These are phyloP conservation scores for Nemapogon koenigi DNA, from an alignment of 2,888 invertebrate genomes.

Conservation along the genomic window DNA sequence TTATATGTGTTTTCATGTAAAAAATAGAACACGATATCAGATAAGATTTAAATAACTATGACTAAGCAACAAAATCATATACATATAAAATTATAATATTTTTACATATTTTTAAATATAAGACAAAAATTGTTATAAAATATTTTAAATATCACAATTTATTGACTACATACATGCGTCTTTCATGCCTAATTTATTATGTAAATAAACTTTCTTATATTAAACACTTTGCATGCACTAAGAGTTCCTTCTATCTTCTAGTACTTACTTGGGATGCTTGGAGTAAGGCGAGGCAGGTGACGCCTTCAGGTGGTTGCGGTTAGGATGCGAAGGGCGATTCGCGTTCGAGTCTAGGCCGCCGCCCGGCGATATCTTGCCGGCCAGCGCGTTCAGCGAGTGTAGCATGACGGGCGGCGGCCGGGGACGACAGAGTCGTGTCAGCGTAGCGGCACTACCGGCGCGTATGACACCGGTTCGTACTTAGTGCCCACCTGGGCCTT, in stretches of 20 bases:
- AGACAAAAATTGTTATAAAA: too few species aligned
- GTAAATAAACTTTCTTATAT: too few species aligned
- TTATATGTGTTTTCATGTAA: too few species aligned
- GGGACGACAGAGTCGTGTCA: slow-evolving; percentile 47
- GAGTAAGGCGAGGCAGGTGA: slow-evolving; percentile 55
- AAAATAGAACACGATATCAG: too few species aligned
- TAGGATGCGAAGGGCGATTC: slow-evolving; percentile 66
- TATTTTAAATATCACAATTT: too few species aligned
- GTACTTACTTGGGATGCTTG: slow-evolving; percentile 55
- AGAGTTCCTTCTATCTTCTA: slow-evolving; percentile 3
- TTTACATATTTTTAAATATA: too few species aligned
- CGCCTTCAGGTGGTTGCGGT: slow-evolving; percentile 53
- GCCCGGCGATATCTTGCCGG: slow-evolving; percentile 89
- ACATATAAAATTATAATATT: too few species aligned
- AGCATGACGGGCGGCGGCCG: slow-evolving; percentile 81
- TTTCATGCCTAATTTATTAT: too few species aligned
- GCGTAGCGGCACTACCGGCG: slow-evolving; percentile 33
- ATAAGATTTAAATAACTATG: too few species aligned
- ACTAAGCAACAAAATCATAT: too few species aligned
- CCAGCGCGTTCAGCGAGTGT: slow-evolving; percentile 86
- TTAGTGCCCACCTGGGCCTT: slow-evolving; percentile 6
- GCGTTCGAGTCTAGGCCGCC: slow-evolving; percentile 74
- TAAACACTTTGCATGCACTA: too few species aligned
- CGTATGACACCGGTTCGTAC: slow-evolving; percentile 8
- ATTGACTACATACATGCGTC: too few species aligned